These are phyloP conservation scores for Myotis vivesi DNA, from an alignment of 2,797 vertebrate genomes.

Conservation along the genomic window DNA sequence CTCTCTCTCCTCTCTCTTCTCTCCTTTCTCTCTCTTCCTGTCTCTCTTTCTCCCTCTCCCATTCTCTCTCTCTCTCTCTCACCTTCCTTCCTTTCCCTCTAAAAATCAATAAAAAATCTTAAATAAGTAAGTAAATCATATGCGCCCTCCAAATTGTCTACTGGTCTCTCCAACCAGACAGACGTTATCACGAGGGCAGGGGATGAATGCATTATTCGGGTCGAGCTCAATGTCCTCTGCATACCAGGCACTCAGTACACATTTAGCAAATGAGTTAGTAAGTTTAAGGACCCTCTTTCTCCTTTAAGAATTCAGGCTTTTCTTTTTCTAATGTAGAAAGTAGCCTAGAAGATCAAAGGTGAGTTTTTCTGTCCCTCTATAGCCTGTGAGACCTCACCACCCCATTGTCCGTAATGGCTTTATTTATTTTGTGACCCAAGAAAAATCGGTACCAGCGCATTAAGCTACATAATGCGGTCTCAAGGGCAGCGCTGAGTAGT, in stretches of 20 bases:
- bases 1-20: too few species aligned
- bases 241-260: not conserved
- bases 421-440: constrained; percentile 39
- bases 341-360: constrained; percentile 13
- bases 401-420: not conserved
- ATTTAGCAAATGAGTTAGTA: not conserved
- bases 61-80: too few species aligned
- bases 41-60: too few species aligned
- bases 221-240: not conserved
- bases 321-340: constrained; percentile 35
- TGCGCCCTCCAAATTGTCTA: not conserved
- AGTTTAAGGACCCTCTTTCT: not conserved
- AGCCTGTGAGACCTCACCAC: not conserved
- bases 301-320: not conserved
- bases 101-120: not conserved
- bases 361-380: not conserved
- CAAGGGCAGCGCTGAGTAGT: not conserved
- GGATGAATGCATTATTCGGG: not conserved
- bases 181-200: not conserved
- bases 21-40: too few species aligned
- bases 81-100: not conserved
- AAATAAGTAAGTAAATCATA: not conserved
- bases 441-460: not conserved
- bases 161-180: not conserved
- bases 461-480: not conserved